Evolutionary conservation across 2,888 invertebrate genomes (phyloP), one percentile per base, ranked within the genome.

Genomic region (Mantis religiosa): DNA sequence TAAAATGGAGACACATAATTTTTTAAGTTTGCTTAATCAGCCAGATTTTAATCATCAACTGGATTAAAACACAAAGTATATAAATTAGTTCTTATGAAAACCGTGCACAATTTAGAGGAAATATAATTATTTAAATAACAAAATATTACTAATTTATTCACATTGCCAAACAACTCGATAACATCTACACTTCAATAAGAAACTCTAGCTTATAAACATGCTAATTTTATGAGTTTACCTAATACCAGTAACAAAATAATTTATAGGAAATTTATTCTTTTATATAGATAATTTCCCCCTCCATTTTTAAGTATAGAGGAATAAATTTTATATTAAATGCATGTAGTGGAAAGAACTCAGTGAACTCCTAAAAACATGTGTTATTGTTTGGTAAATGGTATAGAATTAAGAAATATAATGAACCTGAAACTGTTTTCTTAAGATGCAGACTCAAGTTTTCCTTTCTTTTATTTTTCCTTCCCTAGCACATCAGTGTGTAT

Each of bases 271-370:
- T 71, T 71, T 71, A 71, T 71, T 71, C 54, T 87, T 87, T 87
- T 87, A 41, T 28, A 82, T 87, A 87, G 82, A 30, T 87, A 82
- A 34, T 85, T 85, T 41, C 7, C 7, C 7, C 7, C 7, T 25
- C 54, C 20, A 71, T 71, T 71, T 71, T 71, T 71, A 71, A 71
- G 54, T 71, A 71, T 71, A 71, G 54, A 71, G 82, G 82, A 87
- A 82, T 34, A 41, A 87, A 87, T 82, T 87, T 82, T 87, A n/a
- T 87, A 82, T 87, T 25, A 87, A 82, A 82, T 87, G 41, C 82
- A 41, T 87, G 87, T 87, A 87, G 87, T 87, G 87, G 27, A 87
- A 71, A 87, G 87, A 71, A 87, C 82, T 86, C 86, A 71, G 71
- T 71, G 25, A 81, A 81, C 28, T 86, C 28, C 41, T 15, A 30